These are phyloP conservation scores for Psittacula cyanocephala DNA, from an alignment of 2,113 vertebrate species.

Conservation along the genomic window DNA sequence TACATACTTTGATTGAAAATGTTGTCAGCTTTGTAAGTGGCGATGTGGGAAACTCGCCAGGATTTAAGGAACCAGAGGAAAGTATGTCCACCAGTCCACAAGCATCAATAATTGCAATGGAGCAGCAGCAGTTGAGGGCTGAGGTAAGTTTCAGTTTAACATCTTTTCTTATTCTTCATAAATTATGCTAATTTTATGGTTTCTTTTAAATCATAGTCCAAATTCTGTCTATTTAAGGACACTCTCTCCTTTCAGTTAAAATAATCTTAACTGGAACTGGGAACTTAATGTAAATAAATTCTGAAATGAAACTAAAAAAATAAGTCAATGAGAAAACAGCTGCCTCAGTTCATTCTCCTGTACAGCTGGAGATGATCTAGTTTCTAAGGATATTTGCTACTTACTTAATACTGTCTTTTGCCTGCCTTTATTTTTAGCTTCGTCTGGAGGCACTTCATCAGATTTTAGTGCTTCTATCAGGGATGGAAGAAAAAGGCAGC, in stretches of 20 bases:
- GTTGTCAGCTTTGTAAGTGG: slow-evolving; percentile 93
- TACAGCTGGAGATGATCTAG: neutral
- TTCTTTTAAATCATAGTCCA: neutral
- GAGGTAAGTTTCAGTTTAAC: slow-evolving; percentile 78
- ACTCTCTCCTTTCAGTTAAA: neutral
- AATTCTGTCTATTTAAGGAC: neutral
- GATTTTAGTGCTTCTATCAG: slow-evolving; percentile 92
- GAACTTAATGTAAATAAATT: neutral
- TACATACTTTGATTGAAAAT: slow-evolving; percentile 92
- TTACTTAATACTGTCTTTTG: neutral
- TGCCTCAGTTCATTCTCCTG: neutral
- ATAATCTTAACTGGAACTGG: neutral
- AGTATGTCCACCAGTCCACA: slow-evolving; percentile 94
- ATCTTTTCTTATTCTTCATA: neutral
- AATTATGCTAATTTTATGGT: neutral
- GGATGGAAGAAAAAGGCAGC: slow-evolving; percentile 96
- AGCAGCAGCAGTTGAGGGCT: slow-evolving; percentile 92
- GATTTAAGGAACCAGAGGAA: slow-evolving; percentile 95
- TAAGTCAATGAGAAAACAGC: accelerated
- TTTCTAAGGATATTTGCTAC: neutral
- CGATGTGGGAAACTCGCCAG: slow-evolving; percentile 87
- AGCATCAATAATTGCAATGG: slow-evolving; percentile 90
- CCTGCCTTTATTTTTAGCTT: slow-evolving; percentile 75
- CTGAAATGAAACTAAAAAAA: neutral
- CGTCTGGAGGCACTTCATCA: slow-evolving; percentile 96